Percentiles rank a stretch among this genome's conserved stretches.
Conservation (phyloP, 2,888 invertebrate genomes). For the Erebia palarica region DNA sequence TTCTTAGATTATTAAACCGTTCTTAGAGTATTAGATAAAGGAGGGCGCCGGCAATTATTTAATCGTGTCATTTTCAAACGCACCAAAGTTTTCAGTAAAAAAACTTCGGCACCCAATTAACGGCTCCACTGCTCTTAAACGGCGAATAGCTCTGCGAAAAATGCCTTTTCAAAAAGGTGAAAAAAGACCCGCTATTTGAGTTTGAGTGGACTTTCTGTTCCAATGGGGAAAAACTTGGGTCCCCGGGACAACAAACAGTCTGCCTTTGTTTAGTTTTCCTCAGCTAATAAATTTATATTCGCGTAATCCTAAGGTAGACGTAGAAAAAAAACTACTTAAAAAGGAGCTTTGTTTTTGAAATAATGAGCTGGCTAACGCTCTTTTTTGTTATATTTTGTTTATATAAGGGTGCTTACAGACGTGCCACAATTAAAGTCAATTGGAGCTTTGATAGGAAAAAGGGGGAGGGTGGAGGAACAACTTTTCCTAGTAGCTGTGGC, state of each 20-base stretch:
- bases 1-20: too few relatives aligned
- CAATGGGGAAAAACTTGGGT: slow-evolving; percentile 67
- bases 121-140: slow-evolving; percentile 67
- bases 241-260: slow-evolving; percentile 62
- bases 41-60: background rate
- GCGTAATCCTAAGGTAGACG: slow-evolving; percentile 24
- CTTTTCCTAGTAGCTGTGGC: background rate
- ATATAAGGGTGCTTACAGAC: background rate
- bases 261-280: slow-evolving; percentile 53
- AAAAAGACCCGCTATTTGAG: slow-evolving; percentile 69
- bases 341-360: slow-evolving; percentile 2
- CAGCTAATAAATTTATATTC: slow-evolving; percentile 33
- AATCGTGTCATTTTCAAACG: slow-evolving; percentile 39
- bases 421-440: background rate
- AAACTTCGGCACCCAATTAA: slow-evolving; percentile 57
- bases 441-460: too few relatives aligned
- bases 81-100: slow-evolving; percentile 47
- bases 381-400: slow-evolving; percentile 4
- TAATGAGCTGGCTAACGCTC: background rate
- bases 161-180: slow-evolving; percentile 68
- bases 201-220: slow-evolving; percentile 64
- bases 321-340: slow-evolving; percentile 22
- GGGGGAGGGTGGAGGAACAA: background rate
- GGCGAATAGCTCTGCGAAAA: slow-evolving; percentile 63
- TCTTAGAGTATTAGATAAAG: too few relatives aligned